Evolutionary conservation across 2,113 vertebrate species (phyloP).

Genomic region (Etia nguti): DNA sequence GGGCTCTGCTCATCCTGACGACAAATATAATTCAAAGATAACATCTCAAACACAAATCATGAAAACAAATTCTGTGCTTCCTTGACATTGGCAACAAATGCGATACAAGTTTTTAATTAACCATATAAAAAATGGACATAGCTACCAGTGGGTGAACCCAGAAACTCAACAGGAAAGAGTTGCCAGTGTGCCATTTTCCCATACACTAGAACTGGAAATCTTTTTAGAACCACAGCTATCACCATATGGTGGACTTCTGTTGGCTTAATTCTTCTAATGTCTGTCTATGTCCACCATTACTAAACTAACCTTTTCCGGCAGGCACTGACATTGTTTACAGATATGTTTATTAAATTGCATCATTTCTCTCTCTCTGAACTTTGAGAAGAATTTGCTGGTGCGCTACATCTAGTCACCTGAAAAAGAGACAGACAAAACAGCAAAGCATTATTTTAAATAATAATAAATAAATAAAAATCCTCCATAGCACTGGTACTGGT

Average conservation of each 20-base stretch:
- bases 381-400: background rate
- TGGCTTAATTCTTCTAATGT: background rate
- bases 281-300: background rate
- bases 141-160: background rate
- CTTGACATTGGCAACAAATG: background rate
- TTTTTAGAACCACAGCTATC: background rate
- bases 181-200: background rate
- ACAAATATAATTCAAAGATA: background rate
- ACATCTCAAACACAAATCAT: background rate
- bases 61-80: background rate
- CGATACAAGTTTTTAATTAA: background rate
- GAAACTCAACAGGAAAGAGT: background rate
- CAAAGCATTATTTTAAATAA: background rate
- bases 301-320: background rate
- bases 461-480: background rate
- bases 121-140: background rate
- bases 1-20: background rate
- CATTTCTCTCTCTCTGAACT: background rate
- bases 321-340: background rate
- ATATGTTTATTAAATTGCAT: background rate
- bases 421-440: background rate
- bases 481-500: accelerated
- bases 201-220: accelerated
- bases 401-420: background rate
- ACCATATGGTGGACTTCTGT: background rate